Evolutionary conservation across 2,113 vertebrate genomes (phyloP).

Genomic region (Polypterus bichir): DNA sequence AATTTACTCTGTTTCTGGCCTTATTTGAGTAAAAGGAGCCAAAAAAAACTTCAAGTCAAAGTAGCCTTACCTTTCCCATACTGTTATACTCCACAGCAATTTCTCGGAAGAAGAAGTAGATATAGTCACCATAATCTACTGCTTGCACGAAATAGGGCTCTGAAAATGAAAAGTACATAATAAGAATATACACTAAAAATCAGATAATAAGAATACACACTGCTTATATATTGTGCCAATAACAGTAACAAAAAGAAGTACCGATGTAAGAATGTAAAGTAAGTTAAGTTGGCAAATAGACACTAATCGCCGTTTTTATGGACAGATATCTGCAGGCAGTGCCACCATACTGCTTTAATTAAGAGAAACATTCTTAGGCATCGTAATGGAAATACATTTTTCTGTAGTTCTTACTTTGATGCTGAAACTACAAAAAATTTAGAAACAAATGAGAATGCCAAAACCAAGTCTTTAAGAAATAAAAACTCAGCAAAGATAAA

Average conservation of each 20-base stretch:
- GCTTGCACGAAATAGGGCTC: slow-evolving; percentile 95
- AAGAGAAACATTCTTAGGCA: neutral
- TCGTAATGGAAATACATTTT: neutral
- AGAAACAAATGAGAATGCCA: slow-evolving; percentile 1
- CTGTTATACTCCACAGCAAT: slow-evolving; percentile 98
- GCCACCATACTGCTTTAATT: slow-evolving; percentile 3
- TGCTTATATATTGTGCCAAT: no score
- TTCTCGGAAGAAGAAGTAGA: slow-evolving; percentile 98
- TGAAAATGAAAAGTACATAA: slow-evolving; percentile 33
- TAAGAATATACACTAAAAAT: slow-evolving; percentile 3
- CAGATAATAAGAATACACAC: no score
- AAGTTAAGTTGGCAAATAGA: no score
- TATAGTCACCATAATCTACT: slow-evolving; percentile 84
- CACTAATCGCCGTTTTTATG: no score
- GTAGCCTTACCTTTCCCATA: slow-evolving; percentile 88
- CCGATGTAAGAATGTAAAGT: no score
- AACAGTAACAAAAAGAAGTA: no score
- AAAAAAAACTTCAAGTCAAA: neutral
- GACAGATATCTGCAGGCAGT: neutral
- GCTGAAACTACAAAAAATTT: neutral
- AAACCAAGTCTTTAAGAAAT: neutral
- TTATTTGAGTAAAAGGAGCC: slow-evolving; percentile 15
- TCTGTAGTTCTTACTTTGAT: neutral
- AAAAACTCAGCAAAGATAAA: neutral
- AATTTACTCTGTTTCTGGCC: slow-evolving; percentile 15